These are phyloP conservation scores for Hippoglossus hippoglossus DNA, from an alignment of 2,797 vertebrate genomes.

Conservation along the genomic window DNA sequence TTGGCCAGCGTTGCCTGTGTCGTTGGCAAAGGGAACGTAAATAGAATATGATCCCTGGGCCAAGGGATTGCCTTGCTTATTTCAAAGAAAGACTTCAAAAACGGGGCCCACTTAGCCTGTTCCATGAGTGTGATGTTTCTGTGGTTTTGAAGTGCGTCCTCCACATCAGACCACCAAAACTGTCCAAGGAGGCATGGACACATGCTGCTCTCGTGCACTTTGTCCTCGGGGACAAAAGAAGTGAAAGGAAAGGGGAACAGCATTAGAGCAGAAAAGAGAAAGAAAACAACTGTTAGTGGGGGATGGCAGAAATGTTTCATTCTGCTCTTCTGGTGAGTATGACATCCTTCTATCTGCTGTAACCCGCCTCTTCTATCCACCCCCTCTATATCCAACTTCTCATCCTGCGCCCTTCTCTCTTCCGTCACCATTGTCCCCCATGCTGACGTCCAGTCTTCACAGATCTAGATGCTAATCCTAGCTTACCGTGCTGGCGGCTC, in stretches of 20 bases:
- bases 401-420: conserved; percentile 61
- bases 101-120: conserved; percentile 83
- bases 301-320: conserved; percentile 20
- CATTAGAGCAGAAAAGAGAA: conserved; percentile 29
- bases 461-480: conserved; percentile 88
- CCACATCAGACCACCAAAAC: conserved; percentile 82
- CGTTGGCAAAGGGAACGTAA: conserved; percentile 88
- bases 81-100: conserved; percentile 89
- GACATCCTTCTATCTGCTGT: conserved; percentile 53
- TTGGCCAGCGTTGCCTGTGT: conserved; percentile 89
- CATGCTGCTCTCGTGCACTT: conserved; percentile 69
- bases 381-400: conserved; percentile 67
- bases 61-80: conserved; percentile 89
- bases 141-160: conserved; percentile 78
- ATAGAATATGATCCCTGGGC: conserved; percentile 90
- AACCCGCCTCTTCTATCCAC: conserved; percentile 56
- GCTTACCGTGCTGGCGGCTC: conserved; percentile 84
- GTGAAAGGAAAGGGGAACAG: conserved; percentile 36
- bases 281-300: conserved; percentile 27
- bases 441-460: conserved; percentile 82
- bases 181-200: conserved; percentile 65
- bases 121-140: conserved; percentile 80
- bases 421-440: conserved; percentile 71
- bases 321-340: conserved; percentile 50
- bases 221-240: conserved; percentile 60